These are phyloP conservation scores for Rhagonycha lutea DNA, from an alignment of 2,888 invertebrate genomes.

Conservation along the genomic window DNA sequence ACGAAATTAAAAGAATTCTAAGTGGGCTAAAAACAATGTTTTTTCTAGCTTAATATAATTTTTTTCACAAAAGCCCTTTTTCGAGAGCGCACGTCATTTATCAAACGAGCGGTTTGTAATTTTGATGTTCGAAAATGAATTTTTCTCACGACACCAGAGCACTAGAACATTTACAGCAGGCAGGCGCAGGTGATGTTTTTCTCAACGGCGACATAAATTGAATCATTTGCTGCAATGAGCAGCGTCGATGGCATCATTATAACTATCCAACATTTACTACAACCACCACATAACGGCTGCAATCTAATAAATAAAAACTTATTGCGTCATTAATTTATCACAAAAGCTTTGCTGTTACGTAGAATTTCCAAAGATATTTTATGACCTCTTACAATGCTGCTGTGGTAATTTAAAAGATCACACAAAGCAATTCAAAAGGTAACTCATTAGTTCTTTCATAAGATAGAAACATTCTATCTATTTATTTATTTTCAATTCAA, in stretches of 20 bases:
- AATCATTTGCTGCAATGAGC: constrained; percentile 37
- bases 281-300: constrained; percentile 17
- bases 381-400: not conserved
- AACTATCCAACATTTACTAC: constrained; percentile 21
- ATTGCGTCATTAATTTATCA: constrained; percentile 6
- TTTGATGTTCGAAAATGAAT: constrained; percentile 14
- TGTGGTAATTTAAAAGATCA: not conserved
- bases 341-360: not conserved
- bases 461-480: too few species aligned
- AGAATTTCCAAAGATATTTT: not conserved
- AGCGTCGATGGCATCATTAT: constrained; percentile 28
- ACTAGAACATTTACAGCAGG: not conserved
- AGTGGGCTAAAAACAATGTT: not conserved
- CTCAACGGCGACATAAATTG: constrained; percentile 37
- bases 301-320: constrained; percentile 15
- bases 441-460: not conserved
- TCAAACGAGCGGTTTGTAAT: constrained; percentile 24
- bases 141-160: constrained; percentile 9
- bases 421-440: not conserved
- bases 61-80: constrained; percentile 16
- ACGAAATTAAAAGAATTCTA: not conserved
- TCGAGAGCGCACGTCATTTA: constrained; percentile 26
- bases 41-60: not conserved
- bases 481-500: too few species aligned
- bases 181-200: constrained; percentile 38